Evolutionary conservation across 2,888 invertebrate species (phyloP), one percentile per base, ranked within the genome.

Genomic region (Nephrocerus scutellatus): DNA sequence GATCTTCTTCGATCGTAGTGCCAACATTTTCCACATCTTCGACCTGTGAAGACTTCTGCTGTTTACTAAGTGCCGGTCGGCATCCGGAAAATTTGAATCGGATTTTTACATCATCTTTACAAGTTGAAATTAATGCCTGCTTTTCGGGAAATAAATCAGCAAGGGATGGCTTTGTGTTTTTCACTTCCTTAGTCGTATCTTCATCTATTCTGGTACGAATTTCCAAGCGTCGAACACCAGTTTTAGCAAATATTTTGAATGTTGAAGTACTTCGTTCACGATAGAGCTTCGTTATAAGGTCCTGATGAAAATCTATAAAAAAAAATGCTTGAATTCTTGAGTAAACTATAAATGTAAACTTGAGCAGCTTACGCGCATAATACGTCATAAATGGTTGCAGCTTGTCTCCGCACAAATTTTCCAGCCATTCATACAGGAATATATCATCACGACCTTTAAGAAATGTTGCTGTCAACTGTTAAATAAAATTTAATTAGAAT

Each of bases 381-480:
- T 67, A 52, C 3, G 60, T 43, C 50, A 68, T 48, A 43, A 60
- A 67, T 0, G 69, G 69, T 39, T 63, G 59, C n/a, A 67, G 26
- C 20, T 57, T 55, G 19, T 56, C 55, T 4, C 65, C 63, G 16
- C 68, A 68, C 1, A 68, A 53, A 14, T 53, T 58, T 10, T 63
- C 58, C 6, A 69, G 37, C 64, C 67, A 69, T 43, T 68, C 68
- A 35, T 69, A 68, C 4, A 68, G 47, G 33, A 63, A 65, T 10
- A 65, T 63, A 35, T 68, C 68, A 25, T 63, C 60, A 8, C 50
- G 46, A 1, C 69, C 69, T 2, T 50, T 52, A 0, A 68, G 35
- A 34, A 62, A 68, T 4, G 60, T 47, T 3, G 66, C 64, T 40
- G 59, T 56, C 13, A 56, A 49, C 59, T 61, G 22, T 24, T 35